phyloP scores from a whole-genome alignment of 64 coral and sea anemone species.

The Dendronephthya gigantea region DNA sequence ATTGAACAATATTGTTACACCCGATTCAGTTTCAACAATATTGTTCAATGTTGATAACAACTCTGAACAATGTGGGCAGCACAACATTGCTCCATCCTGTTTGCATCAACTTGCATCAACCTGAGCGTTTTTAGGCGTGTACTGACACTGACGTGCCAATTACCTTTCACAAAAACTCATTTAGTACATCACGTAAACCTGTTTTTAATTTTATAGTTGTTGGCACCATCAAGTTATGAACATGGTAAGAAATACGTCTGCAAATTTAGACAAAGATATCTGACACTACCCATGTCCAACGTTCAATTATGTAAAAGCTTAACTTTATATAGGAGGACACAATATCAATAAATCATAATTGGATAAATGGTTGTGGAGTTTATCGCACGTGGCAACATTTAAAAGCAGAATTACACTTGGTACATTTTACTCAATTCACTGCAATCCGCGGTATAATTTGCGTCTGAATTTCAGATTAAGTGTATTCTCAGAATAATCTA shows the following conservation, averaged over 20 bases:
- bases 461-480: neutral
- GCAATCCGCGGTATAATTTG: too few species aligned
- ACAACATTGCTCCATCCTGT: too few species aligned
- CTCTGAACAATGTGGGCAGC: too few species aligned
- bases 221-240: conserved; percentile 95
- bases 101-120: too few species aligned
- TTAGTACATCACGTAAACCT: too few species aligned
- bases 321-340: conserved; percentile 62
- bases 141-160: too few species aligned
- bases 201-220: conserved; percentile 47
- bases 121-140: too few species aligned
- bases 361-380: conserved; percentile 87
- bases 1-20: too few species aligned
- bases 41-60: too few species aligned
- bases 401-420: conserved; percentile 49
- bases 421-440: conserved; percentile 3
- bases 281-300: neutral
- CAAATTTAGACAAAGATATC: neutral
- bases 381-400: conserved; percentile 58
- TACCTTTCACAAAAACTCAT: too few species aligned
- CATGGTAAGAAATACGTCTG: conserved; percentile 36
- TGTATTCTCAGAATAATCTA: neutral
- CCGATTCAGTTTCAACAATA: too few species aligned
- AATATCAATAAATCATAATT: conserved; percentile 96
- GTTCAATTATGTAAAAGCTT: neutral